Base-by-base conservation (phyloP, 2,888 invertebrate species). In the Trissolcus brochymenae region DNA sequence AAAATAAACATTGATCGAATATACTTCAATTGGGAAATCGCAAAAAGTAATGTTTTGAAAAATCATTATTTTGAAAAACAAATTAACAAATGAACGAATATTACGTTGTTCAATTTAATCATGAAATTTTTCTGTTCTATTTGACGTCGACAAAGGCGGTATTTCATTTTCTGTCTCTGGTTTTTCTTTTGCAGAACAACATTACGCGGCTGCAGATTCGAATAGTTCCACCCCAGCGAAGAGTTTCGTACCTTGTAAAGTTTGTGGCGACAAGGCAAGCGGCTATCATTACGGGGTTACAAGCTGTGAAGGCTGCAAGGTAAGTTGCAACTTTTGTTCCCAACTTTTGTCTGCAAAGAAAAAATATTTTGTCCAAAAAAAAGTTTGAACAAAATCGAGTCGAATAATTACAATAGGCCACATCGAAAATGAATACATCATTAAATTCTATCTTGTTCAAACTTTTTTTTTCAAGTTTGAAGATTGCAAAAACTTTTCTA, bases 281-380 rank as follows among this genome's bases (percentile, higher is more conserved):
- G 97, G 97, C 59, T 98, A 98, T 90, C 98, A 98, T 90, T 98
- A 98, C 93, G 98, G 98, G 64, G 98, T 98, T 83, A 98, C 98
- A 79, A 97, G 97, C 81, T 98, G 98, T 90, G 98, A 98, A 90
- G 98, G 98, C 82, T 98, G 98, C 91, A 98, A 98, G 95, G 98
- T 98, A 91, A 90, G 89, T 86, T 75, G 56, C 59, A 72, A 71
- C 65, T 29, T 61, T 71, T 14, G 62, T 79, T 49, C 16, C 9
- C n/a, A 54, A 51, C 40, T 60, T 68, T 73, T 17, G 21, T 19
- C 4, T 51, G 19, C 1, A 6, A 16, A 16, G 16, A 46, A 4
- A 46, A 51, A 51, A 51, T 14, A 46, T 16, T 54, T 46, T 46
- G 14, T 21, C 51, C 14, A 46, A n/a, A 46, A 46, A 46, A 46